These are phyloP conservation scores for Rhynchophorus ferrugineus DNA, from an alignment of 1,140 invertebrate genomes.

Conservation along the genomic window DNA sequence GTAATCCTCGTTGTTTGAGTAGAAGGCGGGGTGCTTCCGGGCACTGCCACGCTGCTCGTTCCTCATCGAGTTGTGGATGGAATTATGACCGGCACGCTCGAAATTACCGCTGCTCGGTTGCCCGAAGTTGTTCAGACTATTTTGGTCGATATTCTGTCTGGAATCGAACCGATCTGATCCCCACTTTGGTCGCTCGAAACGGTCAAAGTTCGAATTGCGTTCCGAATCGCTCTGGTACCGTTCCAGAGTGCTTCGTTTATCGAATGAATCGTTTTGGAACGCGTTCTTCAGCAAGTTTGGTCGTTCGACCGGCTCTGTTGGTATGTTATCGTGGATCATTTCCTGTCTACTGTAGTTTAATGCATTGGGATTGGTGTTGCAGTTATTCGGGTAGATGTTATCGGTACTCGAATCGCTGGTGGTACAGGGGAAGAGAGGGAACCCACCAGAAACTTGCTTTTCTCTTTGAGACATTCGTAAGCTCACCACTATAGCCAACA, in stretches of 20 bases:
- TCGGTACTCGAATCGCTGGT: conserved; percentile 71
- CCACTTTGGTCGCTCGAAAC: conserved; percentile 39
- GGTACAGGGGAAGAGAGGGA: conserved; percentile 68
- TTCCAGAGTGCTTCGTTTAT: conserved; percentile 48
- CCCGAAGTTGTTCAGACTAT: conserved; percentile 28
- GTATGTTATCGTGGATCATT: conserved; percentile 48
- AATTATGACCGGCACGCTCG: conserved; percentile 28
- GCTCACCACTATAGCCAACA: conserved; percentile 76
- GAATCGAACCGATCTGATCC: conserved; percentile 37
- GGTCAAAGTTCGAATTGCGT: conserved; percentile 33
- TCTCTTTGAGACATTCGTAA: conserved; percentile 53
- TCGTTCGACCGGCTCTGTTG: conserved; percentile 43
- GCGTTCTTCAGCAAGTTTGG: conserved; percentile 42
- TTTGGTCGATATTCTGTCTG: conserved; percentile 29
- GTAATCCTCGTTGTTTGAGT: conserved; percentile 39
- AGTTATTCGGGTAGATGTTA: conserved; percentile 75
- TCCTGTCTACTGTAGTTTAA: conserved; percentile 69
- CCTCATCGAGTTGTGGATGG: conserved; percentile 27
- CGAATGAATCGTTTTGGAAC: conserved; percentile 44
- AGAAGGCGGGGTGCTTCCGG: conserved; percentile 44
- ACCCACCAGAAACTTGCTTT: conserved; percentile 56
- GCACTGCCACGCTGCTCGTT: conserved; percentile 27
- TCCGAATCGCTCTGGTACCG: conserved; percentile 37
- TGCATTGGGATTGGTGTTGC: conserved; percentile 75
- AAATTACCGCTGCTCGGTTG: conserved; percentile 32